phyloP scores from a whole-genome alignment of 2,888 invertebrate species.

The Caenorhabditis sp. region DNA sequence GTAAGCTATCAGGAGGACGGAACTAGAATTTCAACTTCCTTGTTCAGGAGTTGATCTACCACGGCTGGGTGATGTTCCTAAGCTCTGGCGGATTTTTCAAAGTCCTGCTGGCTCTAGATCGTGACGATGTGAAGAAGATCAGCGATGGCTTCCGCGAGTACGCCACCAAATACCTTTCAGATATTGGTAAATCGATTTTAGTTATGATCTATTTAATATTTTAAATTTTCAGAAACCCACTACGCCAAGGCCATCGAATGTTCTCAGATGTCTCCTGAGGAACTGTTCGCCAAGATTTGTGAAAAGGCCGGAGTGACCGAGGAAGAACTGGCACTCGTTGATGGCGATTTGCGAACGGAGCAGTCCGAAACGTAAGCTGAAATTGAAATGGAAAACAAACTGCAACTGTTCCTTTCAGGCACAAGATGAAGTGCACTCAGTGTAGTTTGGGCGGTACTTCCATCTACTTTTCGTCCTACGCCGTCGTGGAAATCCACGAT shows the following conservation, averaged over 20 bases:
- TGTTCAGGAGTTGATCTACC: constrained; percentile 37
- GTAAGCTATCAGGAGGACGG: neutral
- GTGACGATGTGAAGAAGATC: constrained; percentile 15
- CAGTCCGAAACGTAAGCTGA: constrained; percentile 14
- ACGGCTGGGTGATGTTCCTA: constrained; percentile 52
- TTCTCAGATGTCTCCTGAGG: neutral
- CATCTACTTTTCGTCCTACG: constrained; percentile 12
- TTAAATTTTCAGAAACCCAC: neutral
- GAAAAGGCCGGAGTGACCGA: neutral
- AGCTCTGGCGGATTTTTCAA: constrained; percentile 41
- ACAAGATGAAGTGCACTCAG: constrained; percentile 1
- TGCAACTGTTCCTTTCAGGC: constrained; percentile 29
- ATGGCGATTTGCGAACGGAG: constrained; percentile 15
- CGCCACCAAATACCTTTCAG: constrained; percentile 10
- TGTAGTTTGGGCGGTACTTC: neutral
- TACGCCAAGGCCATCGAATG: neutral
- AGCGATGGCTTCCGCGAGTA: constrained; percentile 7
- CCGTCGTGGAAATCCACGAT: constrained; percentile 6
- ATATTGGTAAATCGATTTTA: too few species aligned
- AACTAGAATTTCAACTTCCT: neutral
- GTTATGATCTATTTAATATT: too few species aligned
- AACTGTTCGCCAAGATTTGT: neutral
- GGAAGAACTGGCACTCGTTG: neutral
- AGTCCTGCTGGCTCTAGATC: constrained; percentile 18
- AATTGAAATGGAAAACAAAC: too few species aligned